A percentile compares a stretch with the other conserved stretches of the same genome.
Evolutionary conservation across 1,140 invertebrate species (phyloP).

Genomic region (Pararge aegeria): DNA sequence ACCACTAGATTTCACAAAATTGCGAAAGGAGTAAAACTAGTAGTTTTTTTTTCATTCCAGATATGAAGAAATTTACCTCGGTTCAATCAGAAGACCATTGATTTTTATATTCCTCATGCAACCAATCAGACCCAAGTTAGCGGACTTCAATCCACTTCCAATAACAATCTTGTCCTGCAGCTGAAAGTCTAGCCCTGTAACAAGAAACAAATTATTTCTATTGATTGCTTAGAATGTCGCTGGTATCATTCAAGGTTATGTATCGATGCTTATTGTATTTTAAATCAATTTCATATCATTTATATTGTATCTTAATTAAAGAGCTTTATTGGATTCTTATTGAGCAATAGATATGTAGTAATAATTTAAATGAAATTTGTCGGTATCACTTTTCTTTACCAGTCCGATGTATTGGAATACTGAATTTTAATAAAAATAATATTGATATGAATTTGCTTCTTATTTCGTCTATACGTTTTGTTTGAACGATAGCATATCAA

Average conservation of each 20-base stretch:
- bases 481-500: too few species aligned
- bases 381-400: too few species aligned
- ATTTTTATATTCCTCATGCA: slow-evolving; percentile 94
- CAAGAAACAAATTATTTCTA: not conserved
- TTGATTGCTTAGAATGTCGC: slow-evolving; percentile 1
- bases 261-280: not conserved
- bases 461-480: too few species aligned
- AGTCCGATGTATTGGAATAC: too few species aligned
- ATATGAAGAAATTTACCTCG: slow-evolving; percentile 49
- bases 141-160: slow-evolving; percentile 86
- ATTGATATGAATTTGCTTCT: too few species aligned
- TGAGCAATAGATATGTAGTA: not conserved
- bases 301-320: not conserved
- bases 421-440: too few species aligned
- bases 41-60: too few species aligned
- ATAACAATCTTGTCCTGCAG: slow-evolving; percentile 85
- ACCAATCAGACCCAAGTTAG: slow-evolving; percentile 88
- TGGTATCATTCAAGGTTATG: not conserved
- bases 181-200: slow-evolving; percentile 78
- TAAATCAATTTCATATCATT: not conserved
- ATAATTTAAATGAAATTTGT: not conserved
- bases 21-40: too few species aligned
- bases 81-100: slow-evolving; percentile 87
- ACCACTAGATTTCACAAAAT: too few species aligned
- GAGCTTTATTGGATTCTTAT: not conserved